Percentiles rank a stretch among this genome's conserved stretches.
Conservation (phyloP, 2,888 invertebrate species). For the Synanthedon vespiformis region DNA sequence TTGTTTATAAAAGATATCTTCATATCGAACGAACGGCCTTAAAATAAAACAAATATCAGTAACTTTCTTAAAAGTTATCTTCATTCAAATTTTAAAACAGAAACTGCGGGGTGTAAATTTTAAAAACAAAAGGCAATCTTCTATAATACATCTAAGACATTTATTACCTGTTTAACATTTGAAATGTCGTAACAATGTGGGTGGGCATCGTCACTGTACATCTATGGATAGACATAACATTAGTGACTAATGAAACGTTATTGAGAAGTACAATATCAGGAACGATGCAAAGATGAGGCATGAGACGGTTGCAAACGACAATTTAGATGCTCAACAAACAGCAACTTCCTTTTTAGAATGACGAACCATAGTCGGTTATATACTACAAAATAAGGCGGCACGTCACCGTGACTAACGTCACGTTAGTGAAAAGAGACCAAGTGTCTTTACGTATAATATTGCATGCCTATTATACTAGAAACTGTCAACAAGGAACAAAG, state of each 20-base stretch:
- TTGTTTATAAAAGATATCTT: too few species aligned
- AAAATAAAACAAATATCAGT: too few species aligned
- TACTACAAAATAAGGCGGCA: too few species aligned
- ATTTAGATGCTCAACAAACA: constrained; percentile 40
- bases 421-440: too few species aligned
- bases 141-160: not conserved
- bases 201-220: constrained; percentile 16
- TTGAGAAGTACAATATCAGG: constrained; percentile 26
- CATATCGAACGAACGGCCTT: too few species aligned
- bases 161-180: constrained; percentile 1
- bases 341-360: constrained; percentile 40
- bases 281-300: constrained; percentile 28
- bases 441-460: too few species aligned
- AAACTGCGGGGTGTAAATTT: constrained; percentile 4
- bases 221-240: constrained; percentile 19
- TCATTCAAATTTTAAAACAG: constrained; percentile 4
- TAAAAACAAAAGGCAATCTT: not conserved
- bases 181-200: constrained; percentile 8
- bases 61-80: constrained; percentile 1
- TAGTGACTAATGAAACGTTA: constrained; percentile 10
- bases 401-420: too few species aligned
- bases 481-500: too few species aligned
- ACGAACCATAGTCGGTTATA: constrained; percentile 16
- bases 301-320: constrained; percentile 27
- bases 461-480: too few species aligned